A percentile compares a stretch with the other conserved stretches of the same genome.
Evolutionary conservation across 2,113 vertebrate species (phyloP).

Genomic region (Struthidea cinerea): DNA sequence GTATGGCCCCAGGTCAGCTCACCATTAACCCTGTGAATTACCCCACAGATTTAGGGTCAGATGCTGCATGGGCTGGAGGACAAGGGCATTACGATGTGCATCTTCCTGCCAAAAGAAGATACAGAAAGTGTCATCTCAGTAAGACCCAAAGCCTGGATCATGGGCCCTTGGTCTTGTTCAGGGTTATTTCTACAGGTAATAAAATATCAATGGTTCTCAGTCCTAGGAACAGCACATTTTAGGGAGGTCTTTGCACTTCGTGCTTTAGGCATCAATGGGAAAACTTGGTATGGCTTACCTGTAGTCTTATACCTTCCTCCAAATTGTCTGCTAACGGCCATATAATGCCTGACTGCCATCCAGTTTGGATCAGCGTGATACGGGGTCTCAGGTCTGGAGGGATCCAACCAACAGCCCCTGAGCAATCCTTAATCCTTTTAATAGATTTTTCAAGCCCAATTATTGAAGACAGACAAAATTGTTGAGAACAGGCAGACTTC

Average conservation of each 20-base stretch:
- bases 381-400: background rate
- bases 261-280: background rate
- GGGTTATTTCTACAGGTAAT: background rate
- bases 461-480: background rate
- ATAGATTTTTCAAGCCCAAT: background rate
- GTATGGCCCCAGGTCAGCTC: background rate
- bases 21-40: background rate
- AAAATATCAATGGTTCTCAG: background rate
- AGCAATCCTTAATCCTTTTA: background rate
- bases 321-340: background rate
- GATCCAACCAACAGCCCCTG: background rate
- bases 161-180: background rate
- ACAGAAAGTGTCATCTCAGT: background rate
- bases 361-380: background rate
- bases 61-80: background rate
- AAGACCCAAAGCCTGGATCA: background rate
- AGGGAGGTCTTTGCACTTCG: background rate
- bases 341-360: background rate
- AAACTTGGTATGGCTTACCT: background rate
- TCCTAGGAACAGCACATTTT: background rate
- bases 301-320: background rate
- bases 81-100: rapidly evolving
- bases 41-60: background rate
- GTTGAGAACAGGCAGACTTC: background rate
- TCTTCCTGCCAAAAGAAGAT: background rate